phyloP scores from a whole-genome alignment of 2,113 vertebrate species.

The Lepisosteus oculatus region DNA sequence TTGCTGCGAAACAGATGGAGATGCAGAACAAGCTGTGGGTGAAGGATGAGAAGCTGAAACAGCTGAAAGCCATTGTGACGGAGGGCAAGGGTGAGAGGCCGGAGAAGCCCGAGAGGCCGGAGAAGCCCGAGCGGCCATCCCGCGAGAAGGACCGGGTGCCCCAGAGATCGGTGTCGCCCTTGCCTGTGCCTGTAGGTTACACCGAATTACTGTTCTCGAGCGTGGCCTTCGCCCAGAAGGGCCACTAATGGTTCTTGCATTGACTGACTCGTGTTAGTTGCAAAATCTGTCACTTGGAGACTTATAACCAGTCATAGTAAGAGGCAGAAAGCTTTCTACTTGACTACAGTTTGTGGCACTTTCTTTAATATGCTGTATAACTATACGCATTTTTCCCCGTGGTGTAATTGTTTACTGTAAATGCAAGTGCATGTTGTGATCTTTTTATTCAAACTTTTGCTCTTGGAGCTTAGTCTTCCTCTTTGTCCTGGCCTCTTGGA shows the following conservation, averaged over 20 bases:
- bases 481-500: not conserved
- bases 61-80: slow-evolving; percentile 92
- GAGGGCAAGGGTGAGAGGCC: slow-evolving; percentile 75
- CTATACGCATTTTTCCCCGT: too few species aligned
- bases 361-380: too few species aligned
- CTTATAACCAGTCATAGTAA: too few species aligned
- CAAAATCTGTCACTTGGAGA: too few species aligned
- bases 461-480: not conserved
- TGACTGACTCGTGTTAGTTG: too few species aligned
- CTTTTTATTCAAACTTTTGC: not conserved
- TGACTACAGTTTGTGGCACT: too few species aligned
- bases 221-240: too few species aligned
- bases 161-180: slow-evolving; percentile 77
- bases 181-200: slow-evolving; percentile 71
- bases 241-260: too few species aligned
- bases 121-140: slow-evolving; percentile 62
- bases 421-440: too few species aligned
- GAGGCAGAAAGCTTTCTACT: too few species aligned
- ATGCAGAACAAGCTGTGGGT: slow-evolving; percentile 99
- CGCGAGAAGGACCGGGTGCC: slow-evolving; percentile 71
- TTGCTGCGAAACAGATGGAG: slow-evolving; percentile 90
- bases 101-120: slow-evolving; percentile 53
- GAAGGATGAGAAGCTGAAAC: slow-evolving; percentile 96
- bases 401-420: too few species aligned
- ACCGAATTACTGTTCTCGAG: not conserved